Base-by-base conservation (phyloP, 2,797 vertebrate species). In the Schizopygopsis pylzovi region DNA sequence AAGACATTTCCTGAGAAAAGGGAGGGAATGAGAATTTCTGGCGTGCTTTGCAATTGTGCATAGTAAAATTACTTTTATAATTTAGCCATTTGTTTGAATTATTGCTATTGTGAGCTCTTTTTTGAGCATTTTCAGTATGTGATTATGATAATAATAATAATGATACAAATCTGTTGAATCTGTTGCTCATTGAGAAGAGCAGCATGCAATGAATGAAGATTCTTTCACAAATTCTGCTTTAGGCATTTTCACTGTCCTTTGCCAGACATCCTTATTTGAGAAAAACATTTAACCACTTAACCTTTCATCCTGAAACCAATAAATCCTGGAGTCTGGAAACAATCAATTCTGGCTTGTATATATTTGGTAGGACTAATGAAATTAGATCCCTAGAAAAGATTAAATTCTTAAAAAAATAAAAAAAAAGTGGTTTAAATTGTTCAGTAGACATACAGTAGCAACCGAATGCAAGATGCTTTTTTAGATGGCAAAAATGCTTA, bases 281-380 rank as follows among this genome's bases (percentile, higher is more conserved):
- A 56, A 49, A 82, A 76, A 22, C 18, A 49, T 82, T 47, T 63
- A 65, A 63, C 54, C 43, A 47, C 28, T 39, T 33, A 61, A 47
- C 56, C 25, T 63, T 37, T 83, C 33, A 52, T 84, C 25, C 75
- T 79, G 39, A 79, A 78, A 70, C 65, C n/a, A 77, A 68, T 75
- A 83, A 83, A 83, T 61, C 6, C 41, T 54, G 15, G 6, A 33
- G 28, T 22, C 68, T 77, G 33, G 5, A 77, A 77, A 77, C 13
- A 67, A 83, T 41, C 7, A 22, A 76, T 49, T 65, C 3, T 76
- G 43, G 43, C 13, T 76, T 76, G 28, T 76, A 39, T 77, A 0
- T 33, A 20, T 25, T 82, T 25, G 5, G 37, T 41, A 82, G 11
- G 22, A 5, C 54, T 63, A 12, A 63, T 45, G 0, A 63, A 83